Conservation (phyloP, 2,113 vertebrate genomes). For the Tor tambroides region DNA sequence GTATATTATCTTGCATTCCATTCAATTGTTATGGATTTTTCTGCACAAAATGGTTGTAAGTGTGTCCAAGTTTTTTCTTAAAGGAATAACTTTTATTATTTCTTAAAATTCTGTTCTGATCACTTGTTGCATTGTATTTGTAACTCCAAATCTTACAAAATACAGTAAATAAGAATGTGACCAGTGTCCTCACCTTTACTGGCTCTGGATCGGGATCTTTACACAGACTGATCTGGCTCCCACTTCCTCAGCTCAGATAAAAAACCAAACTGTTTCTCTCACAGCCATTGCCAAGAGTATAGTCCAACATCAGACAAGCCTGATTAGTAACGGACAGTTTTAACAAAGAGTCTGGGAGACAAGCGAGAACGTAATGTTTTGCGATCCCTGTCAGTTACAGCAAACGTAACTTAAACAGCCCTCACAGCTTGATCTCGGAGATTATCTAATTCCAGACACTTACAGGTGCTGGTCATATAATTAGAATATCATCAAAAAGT, state of each 20-base stretch:
- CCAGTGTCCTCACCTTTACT: neutral
- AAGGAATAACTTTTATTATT: neutral
- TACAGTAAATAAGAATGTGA: neutral
- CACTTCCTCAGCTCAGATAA: constrained; percentile 1
- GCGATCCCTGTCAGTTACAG: neutral
- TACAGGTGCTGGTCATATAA: too few relatives aligned
- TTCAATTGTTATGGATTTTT: neutral
- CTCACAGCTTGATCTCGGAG: neutral
- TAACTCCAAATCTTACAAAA: neutral
- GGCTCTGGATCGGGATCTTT: neutral
- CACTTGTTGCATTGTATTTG: neutral
- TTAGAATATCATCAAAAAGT: too few relatives aligned
- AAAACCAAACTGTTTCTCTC: constrained; percentile 37
- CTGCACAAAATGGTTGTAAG: neutral
- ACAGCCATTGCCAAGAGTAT: constrained; percentile 24
- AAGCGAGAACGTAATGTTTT: neutral
- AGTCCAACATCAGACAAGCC: constrained; percentile 33
- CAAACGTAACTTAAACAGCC: constrained; percentile 22
- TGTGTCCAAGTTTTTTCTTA: neutral
- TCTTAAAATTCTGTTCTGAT: too few relatives aligned
- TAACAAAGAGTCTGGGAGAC: constrained; percentile 14
- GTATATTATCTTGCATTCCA: neutral
- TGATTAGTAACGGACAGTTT: constrained; percentile 19
- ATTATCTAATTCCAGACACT: neutral
- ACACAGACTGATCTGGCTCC: neutral